Base-by-base conservation (phyloP, 2,888 invertebrate species). In the Oxycera nigricornis region DNA sequence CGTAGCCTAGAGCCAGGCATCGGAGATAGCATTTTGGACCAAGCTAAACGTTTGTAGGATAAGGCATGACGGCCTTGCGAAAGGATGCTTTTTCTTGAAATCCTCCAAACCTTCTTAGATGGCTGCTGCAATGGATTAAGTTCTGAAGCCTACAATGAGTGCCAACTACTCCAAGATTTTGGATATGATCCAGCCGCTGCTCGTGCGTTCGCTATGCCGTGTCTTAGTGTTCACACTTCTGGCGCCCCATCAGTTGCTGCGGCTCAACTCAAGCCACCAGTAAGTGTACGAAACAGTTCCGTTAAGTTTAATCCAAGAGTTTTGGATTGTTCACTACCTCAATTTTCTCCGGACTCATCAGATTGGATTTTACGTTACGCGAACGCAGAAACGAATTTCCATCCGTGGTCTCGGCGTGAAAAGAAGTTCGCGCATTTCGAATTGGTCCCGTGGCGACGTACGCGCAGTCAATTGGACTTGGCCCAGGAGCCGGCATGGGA, bases 361-460 rank as follows among this genome's bases (percentile, higher is more conserved):
- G 82, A 82, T 76, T 85, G 85, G 85, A 83, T 85, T 68, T 76
- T 85, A 75, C 81, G 82, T 73, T 82, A 84, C 75, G 80, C 81
- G 76, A 78, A 81, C 31, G 76, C 82, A 79, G 79, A 79, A 73
- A 82, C 82, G 74, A 83, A 83, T 76, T 84, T 84, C 65, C 82
- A 84, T 80, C 83, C 84, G 76, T 84, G 85, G 84, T 73, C 76
- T 68, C 77, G 78, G 17, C 31, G 67, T 46, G 59, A 46, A 17
- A 73, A 74, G 72, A 82, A 83, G 76, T 83, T 83, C 77, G 80
- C 81, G 11, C 82, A 84, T 68, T 85, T 85, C 70, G 85, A 84
- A 79, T 77, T 85, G 72, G 84, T 85, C 65, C 85, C 85, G 62
- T 85, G 85, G 85, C 81, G 85, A 3, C 55, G 74, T 14, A 73